Evolutionary conservation across 2,888 invertebrate genomes (phyloP).

Genomic region (Rapana venosa): DNA sequence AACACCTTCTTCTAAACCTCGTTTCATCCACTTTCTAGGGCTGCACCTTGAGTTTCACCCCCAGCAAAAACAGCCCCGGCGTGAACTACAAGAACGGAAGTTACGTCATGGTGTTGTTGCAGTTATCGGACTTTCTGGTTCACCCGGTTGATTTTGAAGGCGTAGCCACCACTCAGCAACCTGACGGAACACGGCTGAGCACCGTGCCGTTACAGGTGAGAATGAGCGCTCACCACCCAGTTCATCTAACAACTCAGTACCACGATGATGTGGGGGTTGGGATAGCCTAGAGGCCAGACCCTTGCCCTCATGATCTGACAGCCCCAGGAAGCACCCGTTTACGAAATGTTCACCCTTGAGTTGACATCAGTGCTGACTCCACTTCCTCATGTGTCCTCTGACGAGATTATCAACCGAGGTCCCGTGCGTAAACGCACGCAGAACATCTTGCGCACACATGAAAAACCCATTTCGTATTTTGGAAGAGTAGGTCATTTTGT

Average conservation of each 20-base stretch:
- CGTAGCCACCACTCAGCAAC: neutral
- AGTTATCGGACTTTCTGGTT: conserved; percentile 24
- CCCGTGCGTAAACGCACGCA: no score
- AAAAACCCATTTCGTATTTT: no score
- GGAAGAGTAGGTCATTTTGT: no score
- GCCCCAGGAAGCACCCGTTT: no score
- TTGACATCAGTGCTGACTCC: no score
- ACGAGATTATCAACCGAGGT: no score
- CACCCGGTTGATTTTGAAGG: neutral
- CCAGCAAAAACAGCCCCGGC: neutral
- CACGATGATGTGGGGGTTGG: neutral
- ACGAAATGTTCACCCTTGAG: no score
- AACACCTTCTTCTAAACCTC: neutral
- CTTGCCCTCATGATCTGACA: no score
- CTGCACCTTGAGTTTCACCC: conserved; percentile 13
- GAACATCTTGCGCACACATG: no score
- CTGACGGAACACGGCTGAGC: neutral
- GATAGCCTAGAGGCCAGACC: neutral
- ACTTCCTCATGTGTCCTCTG: no score
- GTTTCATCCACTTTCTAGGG: neutral
- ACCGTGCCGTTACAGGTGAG: neutral
- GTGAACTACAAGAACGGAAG: conserved; percentile 20
- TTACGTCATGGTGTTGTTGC: conserved; percentile 10
- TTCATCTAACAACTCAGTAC: neutral
- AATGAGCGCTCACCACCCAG: neutral